Evolutionary conservation across 2,113 vertebrate species (phyloP), one percentile per base, ranked within the genome.

Genomic region (Entomyzon cyanotis): DNA sequence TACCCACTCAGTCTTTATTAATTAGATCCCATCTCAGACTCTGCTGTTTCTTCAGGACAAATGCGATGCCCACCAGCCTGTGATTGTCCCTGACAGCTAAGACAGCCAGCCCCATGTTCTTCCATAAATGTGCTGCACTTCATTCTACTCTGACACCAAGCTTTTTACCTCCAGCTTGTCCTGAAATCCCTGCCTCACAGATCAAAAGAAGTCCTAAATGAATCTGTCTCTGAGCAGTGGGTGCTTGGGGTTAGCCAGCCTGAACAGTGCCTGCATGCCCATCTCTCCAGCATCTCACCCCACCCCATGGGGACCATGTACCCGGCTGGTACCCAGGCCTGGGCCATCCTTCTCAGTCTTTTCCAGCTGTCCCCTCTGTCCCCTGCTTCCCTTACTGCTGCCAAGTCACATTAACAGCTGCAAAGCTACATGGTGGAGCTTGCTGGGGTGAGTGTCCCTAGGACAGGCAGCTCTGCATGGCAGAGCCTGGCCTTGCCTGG

Each of bases 381-480:
- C 25, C 35, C 35, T 75, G 44, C 60, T 79, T 62, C 53, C 27
- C 41, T 86, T 53, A 15, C 71, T 67, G 71, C 86, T 95, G 86
- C 33, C 95, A 84, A 44, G 59, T 74, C 79, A 21, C 42, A 74
- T 94, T 86, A 93, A 53, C 47, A 74, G 79, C 79, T 70, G 59
- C 14, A 37, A 69, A 83, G 68, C 23, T 18, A 1, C 31, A 18
- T 0, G 0, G 44, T 19, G 1, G 28, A 56, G 37, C 14, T 8
- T 4, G 25, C 25, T 2, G 2, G 23, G 42, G 9, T 64, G 70
- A 7, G 2, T 24, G 67, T 71, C 63, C 33, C 1, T 3, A 68
- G 79, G 74, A 76, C 31, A 53, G 21, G 50, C 71, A 68, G 76
- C 63, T 64, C 59, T 71, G 75, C 7, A 0, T 50, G 58, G 60